phyloP scores from a whole-genome alignment of 2,113 vertebrate genomes.

The Electrona antarctica region DNA sequence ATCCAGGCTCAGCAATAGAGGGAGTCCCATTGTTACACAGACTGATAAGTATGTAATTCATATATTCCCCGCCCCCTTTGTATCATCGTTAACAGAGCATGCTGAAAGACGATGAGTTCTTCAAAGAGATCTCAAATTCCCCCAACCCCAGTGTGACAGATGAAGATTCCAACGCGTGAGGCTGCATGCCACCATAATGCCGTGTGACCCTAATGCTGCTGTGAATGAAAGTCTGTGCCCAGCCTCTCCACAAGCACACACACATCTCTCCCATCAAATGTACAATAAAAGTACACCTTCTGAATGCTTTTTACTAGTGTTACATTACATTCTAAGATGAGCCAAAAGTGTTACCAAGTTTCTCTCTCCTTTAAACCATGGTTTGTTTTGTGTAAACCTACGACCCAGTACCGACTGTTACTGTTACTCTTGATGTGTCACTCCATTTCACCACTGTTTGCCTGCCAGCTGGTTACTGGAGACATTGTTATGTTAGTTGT shows the following conservation, averaged over 20 bases:
- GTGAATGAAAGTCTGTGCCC: constrained; percentile 67
- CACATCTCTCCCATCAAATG: constrained; percentile 28
- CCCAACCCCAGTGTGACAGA: constrained; percentile 90
- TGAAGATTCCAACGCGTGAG: constrained; percentile 91
- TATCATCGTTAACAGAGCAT: constrained; percentile 84
- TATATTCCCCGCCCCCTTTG: constrained; percentile 6
- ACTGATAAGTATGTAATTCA: not conserved
- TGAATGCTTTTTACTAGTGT: constrained; percentile 33
- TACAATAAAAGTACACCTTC: not conserved
- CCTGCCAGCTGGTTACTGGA: constrained; percentile 86
- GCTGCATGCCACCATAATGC: not conserved
- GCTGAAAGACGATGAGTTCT: constrained; percentile 96
- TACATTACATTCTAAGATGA: constrained; percentile 39
- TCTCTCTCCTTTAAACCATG: not conserved
- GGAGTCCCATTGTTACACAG: not conserved
- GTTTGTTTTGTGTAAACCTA: constrained; percentile 2
- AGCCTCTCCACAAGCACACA: constrained; percentile 32
- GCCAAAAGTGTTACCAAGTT: constrained; percentile 52
- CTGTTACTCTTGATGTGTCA: constrained; percentile 40
- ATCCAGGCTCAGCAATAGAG: too few species aligned
- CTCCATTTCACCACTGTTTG: constrained; percentile 66
- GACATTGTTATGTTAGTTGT: constrained; percentile 67
- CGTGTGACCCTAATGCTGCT: constrained; percentile 57
- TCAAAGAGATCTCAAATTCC: constrained; percentile 87
- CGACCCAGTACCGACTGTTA: constrained; percentile 21